Evolutionary conservation across 2,888 invertebrate genomes (phyloP).

Genomic region (Lordiphosa fenestrarum): DNA sequence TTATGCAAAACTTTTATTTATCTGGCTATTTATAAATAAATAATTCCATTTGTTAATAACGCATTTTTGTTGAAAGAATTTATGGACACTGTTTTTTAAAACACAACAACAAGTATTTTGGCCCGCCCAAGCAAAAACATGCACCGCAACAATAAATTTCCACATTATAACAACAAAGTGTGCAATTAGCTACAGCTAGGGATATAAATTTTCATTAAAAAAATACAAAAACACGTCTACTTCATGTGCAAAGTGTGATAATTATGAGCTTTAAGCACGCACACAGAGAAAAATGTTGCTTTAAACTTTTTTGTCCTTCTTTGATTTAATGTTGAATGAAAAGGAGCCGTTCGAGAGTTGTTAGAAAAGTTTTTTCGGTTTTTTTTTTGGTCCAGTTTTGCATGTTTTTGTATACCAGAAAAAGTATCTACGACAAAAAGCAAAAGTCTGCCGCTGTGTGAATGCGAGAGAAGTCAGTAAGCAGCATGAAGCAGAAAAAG

Average conservation of each 20-base stretch:
- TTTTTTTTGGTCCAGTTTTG: slow-evolving; percentile 21
- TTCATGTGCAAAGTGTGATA: slow-evolving; percentile 59
- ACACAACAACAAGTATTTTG: too few species aligned
- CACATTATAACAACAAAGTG: slow-evolving; percentile 40
- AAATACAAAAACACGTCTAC: slow-evolving; percentile 38
- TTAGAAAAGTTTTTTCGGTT: slow-evolving; percentile 5
- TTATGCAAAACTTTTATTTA: slow-evolving; percentile 33
- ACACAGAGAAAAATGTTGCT: slow-evolving; percentile 25
- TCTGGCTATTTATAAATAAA: slow-evolving; percentile 37
- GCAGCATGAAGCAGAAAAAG: slow-evolving; percentile 19
- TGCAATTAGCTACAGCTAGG: slow-evolving; percentile 58
- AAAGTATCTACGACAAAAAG: too few species aligned
- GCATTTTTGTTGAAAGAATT: slow-evolving; percentile 28
- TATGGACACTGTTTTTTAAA: slow-evolving; percentile 2
- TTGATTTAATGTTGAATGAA: slow-evolving; percentile 29
- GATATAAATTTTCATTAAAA: slow-evolving; percentile 60
- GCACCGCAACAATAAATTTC: slow-evolving; percentile 43
- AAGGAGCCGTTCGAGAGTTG: slow-evolving; percentile 13
- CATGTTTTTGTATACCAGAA: slow-evolving; percentile 18
- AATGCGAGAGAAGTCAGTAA: slow-evolving; percentile 36
- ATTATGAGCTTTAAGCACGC: slow-evolving; percentile 63
- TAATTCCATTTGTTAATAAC: slow-evolving; percentile 36
- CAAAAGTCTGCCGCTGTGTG: slow-evolving; percentile 42
- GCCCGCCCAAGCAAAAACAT: too few species aligned
- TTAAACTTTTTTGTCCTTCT: background rate